Base-by-base conservation (phyloP, 53 echinoderm and acorn worm species). In the Astropecten irregularis region DNA sequence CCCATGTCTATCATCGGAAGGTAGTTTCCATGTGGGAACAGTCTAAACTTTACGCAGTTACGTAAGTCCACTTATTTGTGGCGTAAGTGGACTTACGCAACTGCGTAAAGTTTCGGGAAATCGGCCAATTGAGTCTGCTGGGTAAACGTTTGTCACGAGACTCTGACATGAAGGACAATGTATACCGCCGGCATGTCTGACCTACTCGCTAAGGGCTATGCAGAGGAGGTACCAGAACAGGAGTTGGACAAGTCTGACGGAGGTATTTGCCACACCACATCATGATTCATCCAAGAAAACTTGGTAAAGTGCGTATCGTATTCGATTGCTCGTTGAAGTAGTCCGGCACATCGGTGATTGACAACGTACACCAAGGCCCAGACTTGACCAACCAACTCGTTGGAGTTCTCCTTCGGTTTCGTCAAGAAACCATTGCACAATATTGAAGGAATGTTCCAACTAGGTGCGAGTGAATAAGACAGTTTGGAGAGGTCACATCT, bases 231-330 rank as follows among this genome's bases (percentile, higher is more conserved):
- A 0, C 83, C 69, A 22, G 40, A 29, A 13, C 52, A 73, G 16
- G 73, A 73, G 32, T 18, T 81, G 28, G 71, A 48, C 16, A 83
- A 50, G 79, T 58, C 34, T 22, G 66, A 20, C 31, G 46, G 36
- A 87, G 91, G 87, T 87, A 86, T 42, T 29, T 87, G 13, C 91
- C 84, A 11, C 91, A 91, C 34, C 87, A 87, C 39, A 76, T 81
- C 0, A 85, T 92, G 5, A 22, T 81, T n/a, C 66, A 92, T 28
- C 88, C 87, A 29, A 73, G 60, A 6, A 91, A 84, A 51, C 87
- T 81, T 6, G 34, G 67, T 20, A 87, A 87, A 61, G 48, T 81
- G 0, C n/a, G 81, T 2, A 68, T 90, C 9, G 70, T 84, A n/a
- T n/a, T n/a, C n/a, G 84, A 79, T 42, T 88, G 88, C 38, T 82